Conservation (phyloP, 2,113 vertebrate species). For the Rana temporaria region DNA sequence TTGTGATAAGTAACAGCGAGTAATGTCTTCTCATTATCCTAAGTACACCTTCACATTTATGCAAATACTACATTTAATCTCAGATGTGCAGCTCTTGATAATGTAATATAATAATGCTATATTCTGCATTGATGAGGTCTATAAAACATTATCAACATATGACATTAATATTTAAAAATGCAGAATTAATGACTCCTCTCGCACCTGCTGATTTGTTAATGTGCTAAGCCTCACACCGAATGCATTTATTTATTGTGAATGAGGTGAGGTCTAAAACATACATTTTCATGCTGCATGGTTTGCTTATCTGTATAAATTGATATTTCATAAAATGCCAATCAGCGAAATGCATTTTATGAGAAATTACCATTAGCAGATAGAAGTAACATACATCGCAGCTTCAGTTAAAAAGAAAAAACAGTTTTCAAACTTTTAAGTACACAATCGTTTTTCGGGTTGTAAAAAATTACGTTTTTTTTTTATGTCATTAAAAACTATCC, state of each 20-base stretch:
- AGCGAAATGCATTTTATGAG: too few species aligned
- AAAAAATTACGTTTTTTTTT: too few species aligned
- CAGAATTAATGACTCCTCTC: conserved; percentile 19
- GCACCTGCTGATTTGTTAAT: conserved; percentile 9
- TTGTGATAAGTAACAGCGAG: neutral
- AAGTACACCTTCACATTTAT: neutral
- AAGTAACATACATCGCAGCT: too few species aligned
- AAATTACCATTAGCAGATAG: too few species aligned
- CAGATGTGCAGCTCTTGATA: neutral
- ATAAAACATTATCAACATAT: neutral
- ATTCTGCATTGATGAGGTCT: neutral
- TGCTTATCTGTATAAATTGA: conserved; percentile 7
- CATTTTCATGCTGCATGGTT: conserved; percentile 7
- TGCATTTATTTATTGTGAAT: too few species aligned
- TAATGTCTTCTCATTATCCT: conserved; percentile 16
- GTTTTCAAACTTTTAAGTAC: too few species aligned
- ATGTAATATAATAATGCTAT: neutral
- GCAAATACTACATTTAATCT: neutral
- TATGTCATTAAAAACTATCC: too few species aligned
- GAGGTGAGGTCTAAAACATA: neutral
- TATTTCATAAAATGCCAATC: neutral
- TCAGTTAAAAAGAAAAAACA: too few species aligned
- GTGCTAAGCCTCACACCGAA: too few species aligned
- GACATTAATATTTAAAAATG: conserved; percentile 24
- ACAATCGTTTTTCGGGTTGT: too few species aligned